Base-by-base conservation (phyloP, 1,140 invertebrate genomes). In the Lepidurus packardi region DNA sequence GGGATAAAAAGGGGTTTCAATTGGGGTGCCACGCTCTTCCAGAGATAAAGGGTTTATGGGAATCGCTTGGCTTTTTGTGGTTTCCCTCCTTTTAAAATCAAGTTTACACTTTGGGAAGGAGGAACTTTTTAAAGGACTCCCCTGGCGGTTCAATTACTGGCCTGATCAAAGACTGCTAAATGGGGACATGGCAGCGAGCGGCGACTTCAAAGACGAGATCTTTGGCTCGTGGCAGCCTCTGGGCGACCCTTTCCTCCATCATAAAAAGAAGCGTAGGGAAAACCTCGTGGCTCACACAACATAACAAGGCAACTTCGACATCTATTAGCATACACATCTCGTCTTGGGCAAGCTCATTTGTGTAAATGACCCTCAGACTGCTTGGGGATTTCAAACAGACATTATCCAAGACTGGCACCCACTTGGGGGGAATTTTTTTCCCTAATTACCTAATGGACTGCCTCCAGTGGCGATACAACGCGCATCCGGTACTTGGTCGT, bases 381-480 rank as follows among this genome's bases (percentile, higher is more conserved):
- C 9, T 47, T 47, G 47, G 11, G 4, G 10, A 13, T 16, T 65
- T 65, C 16, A 11, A 11, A 9, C 53, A 16, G 8, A 65, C 21
- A 13, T 65, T 7, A 65, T 65, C 16, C 6, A 65, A 65, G 6
- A 65, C 6, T 16, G 53, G 16, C 8, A 65, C 53, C 21, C 53
- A 65, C 8, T 65, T 47, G 10, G 45, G 6, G 47, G 73, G n/a
- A 73, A 21, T 24, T 16, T 10, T 7, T 73, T 11, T 21, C 3
- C 45, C 53, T 25, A 9, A 7, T 79, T 75, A 84, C 84, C 82
- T 25, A 83, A 73, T 42, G 81, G 79, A 9, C 79, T 73, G 24
- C 86, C 85, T 8, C 82, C 83, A 10, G 77, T 79, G 43, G 80
- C 73, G 10, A 84, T 80, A 78, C 86, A 87, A 16, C 81, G 77